Conservation (phyloP, 2,888 invertebrate species). For the Caenorhabditis japonica region DNA sequence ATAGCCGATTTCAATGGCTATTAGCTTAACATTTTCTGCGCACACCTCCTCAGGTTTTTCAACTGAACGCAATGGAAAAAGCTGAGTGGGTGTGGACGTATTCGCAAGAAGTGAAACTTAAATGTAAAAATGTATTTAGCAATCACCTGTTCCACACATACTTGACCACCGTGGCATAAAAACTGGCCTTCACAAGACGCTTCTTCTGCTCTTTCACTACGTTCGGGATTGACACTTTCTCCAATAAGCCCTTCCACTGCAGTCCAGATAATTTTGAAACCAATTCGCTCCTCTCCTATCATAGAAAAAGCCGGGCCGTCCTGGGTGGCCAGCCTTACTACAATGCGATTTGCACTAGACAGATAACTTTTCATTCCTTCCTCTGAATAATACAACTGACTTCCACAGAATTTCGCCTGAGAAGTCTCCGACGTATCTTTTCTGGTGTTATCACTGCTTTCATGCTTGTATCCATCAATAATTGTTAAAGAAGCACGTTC, state of each 20-base stretch:
- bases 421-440: slow-evolving; percentile 40
- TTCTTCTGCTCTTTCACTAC: neutral
- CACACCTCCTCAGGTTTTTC: no score
- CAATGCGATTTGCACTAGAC: slow-evolving; percentile 78
- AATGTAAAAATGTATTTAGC: no score
- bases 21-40: no score
- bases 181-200: slow-evolving; percentile 67
- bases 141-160: slow-evolving; percentile 75
- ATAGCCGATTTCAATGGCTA: no score
- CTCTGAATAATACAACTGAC: slow-evolving; percentile 78
- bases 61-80: no score
- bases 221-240: slow-evolving; percentile 24
- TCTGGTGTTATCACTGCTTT: slow-evolving; percentile 37
- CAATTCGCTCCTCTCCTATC: slow-evolving; percentile 68
- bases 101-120: no score
- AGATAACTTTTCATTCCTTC: slow-evolving; percentile 78
- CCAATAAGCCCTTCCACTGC: slow-evolving; percentile 63
- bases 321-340: slow-evolving; percentile 64
- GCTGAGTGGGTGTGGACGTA: no score
- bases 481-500: slow-evolving; percentile 78
- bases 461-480: slow-evolving; percentile 78
- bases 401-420: slow-evolving; percentile 78
- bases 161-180: slow-evolving; percentile 77
- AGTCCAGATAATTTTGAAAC: slow-evolving; percentile 73
- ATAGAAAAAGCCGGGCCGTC: slow-evolving; percentile 44